A percentile compares a stretch with the other conserved stretches of the same genome.
Conservation (phyloP, 1,140 invertebrate genomes). For the Hycleus phaleratus region DNA sequence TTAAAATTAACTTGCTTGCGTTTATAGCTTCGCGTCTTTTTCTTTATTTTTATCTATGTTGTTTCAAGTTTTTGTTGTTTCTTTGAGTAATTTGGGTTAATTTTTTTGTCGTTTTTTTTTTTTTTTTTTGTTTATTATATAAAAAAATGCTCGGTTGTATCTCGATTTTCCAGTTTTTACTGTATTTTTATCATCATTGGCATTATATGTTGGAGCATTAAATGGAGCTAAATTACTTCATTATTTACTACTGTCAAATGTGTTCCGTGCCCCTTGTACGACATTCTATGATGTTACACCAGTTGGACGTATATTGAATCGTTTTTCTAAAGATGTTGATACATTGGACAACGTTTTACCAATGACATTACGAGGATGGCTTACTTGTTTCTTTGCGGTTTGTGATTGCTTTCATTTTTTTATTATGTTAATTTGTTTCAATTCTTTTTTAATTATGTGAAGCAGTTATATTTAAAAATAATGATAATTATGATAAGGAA, state of each 20-base stretch:
- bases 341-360: conserved; percentile 68
- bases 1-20: no score
- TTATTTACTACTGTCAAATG: conserved; percentile 55
- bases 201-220: conserved; percentile 61
- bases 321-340: conserved; percentile 80
- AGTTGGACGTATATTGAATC: conserved; percentile 73
- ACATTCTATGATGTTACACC: conserved; percentile 85
- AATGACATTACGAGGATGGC: conserved; percentile 60
- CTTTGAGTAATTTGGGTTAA: background rate
- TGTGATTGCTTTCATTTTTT: conserved; percentile 18
- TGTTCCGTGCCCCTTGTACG: conserved; percentile 61
- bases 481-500: background rate
- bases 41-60: background rate
- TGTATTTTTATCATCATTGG: conserved; percentile 59
- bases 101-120: background rate
- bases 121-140: conserved; percentile 4
- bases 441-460: background rate
- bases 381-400: conserved; percentile 63
- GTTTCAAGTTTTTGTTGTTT: background rate
- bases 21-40: no score
- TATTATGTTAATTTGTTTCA: background rate
- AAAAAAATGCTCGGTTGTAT: conserved; percentile 16
- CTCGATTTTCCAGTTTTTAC: conserved; percentile 49
- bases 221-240: conserved; percentile 62
- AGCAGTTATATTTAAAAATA: conserved; percentile 27